A percentile compares a stretch with the other conserved stretches of the same genome.
These are phyloP conservation scores for Plestiodon gilberti DNA, from an alignment of 2,113 vertebrate species.

Conservation along the genomic window DNA sequence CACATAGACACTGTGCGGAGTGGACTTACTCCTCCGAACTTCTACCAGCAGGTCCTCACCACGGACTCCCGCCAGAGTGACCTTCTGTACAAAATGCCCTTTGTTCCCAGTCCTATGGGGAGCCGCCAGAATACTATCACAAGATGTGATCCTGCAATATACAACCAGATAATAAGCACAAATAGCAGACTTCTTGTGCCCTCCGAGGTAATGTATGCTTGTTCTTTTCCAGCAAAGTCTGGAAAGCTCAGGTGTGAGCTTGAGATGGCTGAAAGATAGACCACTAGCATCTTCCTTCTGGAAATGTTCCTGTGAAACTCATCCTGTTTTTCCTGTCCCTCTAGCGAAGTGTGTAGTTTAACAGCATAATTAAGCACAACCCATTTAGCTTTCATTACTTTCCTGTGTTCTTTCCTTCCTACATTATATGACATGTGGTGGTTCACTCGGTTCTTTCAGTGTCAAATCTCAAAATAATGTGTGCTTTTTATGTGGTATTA, in stretches of 20 bases:
- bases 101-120: slow-evolving; percentile 73
- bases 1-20: slow-evolving; percentile 76
- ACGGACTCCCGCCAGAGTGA: slow-evolving; percentile 82
- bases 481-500: neutral
- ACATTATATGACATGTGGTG: neutral
- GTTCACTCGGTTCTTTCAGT: neutral
- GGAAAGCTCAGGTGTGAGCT: neutral
- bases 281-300: neutral
- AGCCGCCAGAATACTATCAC: slow-evolving; percentile 77
- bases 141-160: slow-evolving; percentile 74
- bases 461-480: neutral
- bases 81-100: slow-evolving; percentile 75
- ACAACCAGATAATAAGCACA: slow-evolving; percentile 76
- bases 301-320: neutral
- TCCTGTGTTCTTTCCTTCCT: neutral
- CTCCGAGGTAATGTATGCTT: slow-evolving; percentile 72
- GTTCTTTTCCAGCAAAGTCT: slow-evolving; percentile 22
- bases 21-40: slow-evolving; percentile 70
- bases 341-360: neutral
- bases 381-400: neutral
- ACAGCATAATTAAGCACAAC: neutral
- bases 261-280: neutral
- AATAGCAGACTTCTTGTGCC: slow-evolving; percentile 67
- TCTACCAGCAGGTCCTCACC: slow-evolving; percentile 83
- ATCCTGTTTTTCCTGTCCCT: neutral